Evolutionary conservation across 2,888 invertebrate species (phyloP), one percentile per base, ranked within the genome.

Genomic region (Agrenia bidenticulata): DNA sequence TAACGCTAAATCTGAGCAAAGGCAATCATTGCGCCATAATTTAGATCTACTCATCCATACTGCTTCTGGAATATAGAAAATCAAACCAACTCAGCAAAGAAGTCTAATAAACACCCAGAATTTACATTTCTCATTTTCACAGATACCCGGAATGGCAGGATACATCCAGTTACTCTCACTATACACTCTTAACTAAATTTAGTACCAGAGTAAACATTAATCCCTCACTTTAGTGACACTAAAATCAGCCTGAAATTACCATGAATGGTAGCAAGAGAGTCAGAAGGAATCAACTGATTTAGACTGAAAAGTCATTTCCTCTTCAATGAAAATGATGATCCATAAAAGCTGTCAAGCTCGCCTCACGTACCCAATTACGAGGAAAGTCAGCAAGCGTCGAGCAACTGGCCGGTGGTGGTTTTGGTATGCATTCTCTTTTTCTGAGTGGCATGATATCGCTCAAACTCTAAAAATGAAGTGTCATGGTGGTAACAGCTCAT

Each of bases 401-500:
- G 21, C 51, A 4, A 26, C 21, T 26, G 23, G 15, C 15, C 51
- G 13, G 13, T 51, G 19, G 26, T 45, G 19, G 45, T 19, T 45
- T 45, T 45, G 15, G 15, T 45, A 45, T 19, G 15, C 45, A 45
- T 9, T 19, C 19, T 17, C 5, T n/a, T n/a, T 15, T 5, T 17
- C n/a, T 45, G 45, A 45, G 9, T 45, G 45, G n/a, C 45, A 45
- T 11, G 5, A 45, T 45, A 45, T 45, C 45, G 4, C 45, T 45
- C 45, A 45, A 45, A 45, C 51, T 21, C 23, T 24, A 51, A 26
- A 55, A 55, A 32, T 55, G 27, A 55, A 55, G 55, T 55, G 55
- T 55, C 55, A 55, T 55, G 55, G 55, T 55, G 55, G 2, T 17
- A 55, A 55, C 55, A 55, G 55, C 55, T 55, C 55, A 55, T 55